A percentile compares a stretch with the other conserved stretches of the same genome.
phyloP scores from a whole-genome alignment of 2,888 invertebrate genomes.

The Seladonia tumulorum region DNA sequence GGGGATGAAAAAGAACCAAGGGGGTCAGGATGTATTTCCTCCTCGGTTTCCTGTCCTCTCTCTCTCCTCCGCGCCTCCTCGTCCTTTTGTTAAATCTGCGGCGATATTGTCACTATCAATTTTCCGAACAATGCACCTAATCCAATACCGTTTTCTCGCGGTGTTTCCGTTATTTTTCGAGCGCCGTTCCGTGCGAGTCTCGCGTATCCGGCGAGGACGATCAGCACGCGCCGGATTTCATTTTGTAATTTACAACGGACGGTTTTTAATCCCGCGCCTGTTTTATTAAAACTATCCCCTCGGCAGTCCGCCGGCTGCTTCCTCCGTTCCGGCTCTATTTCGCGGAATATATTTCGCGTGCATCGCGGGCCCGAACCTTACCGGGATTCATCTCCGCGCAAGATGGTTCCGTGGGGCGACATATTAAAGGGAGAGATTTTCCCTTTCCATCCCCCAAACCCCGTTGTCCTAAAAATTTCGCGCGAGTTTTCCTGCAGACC shows the following conservation, averaged over 20 bases:
- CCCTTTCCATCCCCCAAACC: neutral
- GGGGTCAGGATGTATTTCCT: slow-evolving; percentile 52
- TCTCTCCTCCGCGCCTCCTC: neutral
- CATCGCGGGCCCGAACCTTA: slow-evolving; percentile 66
- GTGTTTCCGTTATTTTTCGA: slow-evolving; percentile 26
- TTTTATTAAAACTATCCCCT: slow-evolving; percentile 31
- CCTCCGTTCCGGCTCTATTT: slow-evolving; percentile 12
- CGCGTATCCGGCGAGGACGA: neutral
- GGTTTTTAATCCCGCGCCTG: slow-evolving; percentile 28
- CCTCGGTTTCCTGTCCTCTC: slow-evolving; percentile 3
- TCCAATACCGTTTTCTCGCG: slow-evolving; percentile 33
- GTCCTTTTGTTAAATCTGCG: slow-evolving; percentile 51
- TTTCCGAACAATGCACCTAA: slow-evolving; percentile 51
- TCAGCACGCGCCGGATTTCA: slow-evolving; percentile 16
- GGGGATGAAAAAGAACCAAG: slow-evolving; percentile 25
- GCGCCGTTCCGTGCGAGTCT: neutral
- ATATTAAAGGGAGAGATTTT: slow-evolving; percentile 29
- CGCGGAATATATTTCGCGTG: slow-evolving; percentile 37
- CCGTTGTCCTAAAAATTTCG: slow-evolving; percentile 41
- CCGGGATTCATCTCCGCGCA: slow-evolving; percentile 69
- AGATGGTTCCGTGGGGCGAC: neutral
- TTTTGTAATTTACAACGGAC: slow-evolving; percentile 33
- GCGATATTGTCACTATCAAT: slow-evolving; percentile 61
- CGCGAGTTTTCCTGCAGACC: neutral
- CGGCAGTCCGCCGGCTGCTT: neutral